Evolutionary conservation across 2,113 vertebrate genomes (phyloP).

Genomic region (Noctilio leporinus): DNA sequence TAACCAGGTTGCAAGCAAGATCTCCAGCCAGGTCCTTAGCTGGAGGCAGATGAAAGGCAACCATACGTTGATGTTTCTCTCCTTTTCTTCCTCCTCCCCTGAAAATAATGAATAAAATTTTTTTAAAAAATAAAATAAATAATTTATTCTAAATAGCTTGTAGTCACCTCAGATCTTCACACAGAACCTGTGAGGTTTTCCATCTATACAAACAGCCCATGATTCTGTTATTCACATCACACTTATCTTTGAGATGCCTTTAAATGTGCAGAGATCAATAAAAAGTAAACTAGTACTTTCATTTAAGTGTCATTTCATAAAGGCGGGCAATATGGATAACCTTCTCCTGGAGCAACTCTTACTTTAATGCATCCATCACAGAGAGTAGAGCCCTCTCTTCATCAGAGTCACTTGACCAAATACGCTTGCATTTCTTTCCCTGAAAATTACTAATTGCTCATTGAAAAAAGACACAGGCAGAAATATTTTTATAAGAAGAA

Average conservation of each 20-base stretch:
- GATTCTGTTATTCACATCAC: neutral
- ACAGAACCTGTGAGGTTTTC: neutral
- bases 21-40: too few species aligned
- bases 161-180: neutral
- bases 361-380: neutral
- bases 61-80: too few species aligned
- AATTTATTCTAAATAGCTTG: neutral
- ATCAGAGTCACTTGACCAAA: neutral
- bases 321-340: neutral
- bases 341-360: constrained; percentile 7
- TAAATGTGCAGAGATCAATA: constrained; percentile 19
- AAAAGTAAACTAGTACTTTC: neutral
- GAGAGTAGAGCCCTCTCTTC: neutral
- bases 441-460: neutral
- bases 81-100: too few species aligned
- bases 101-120: too few species aligned
- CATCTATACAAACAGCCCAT: neutral
- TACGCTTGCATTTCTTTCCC: neutral
- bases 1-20: too few species aligned
- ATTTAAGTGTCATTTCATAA: constrained; percentile 39
- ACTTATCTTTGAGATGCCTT: neutral
- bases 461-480: neutral
- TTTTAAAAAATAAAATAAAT: too few species aligned
- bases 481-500: neutral
- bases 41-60: too few species aligned